Evolutionary conservation across 2,797 vertebrate species (phyloP), one percentile per base, ranked within the genome.

Genomic region (Hipposideros larvatus): DNA sequence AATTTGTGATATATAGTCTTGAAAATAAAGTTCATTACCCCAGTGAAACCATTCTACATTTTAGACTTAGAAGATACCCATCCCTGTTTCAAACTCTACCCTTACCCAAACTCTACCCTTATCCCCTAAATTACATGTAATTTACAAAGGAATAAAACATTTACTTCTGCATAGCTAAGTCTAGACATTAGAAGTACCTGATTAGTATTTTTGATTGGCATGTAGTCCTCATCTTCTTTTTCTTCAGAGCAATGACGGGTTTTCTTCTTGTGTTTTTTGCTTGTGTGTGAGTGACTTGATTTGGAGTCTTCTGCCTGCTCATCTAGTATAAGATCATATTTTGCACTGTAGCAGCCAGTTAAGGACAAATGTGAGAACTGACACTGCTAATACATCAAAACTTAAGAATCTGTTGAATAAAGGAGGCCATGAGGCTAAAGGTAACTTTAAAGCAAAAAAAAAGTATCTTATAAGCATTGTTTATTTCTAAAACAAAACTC

Each of bases 281-380:
- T 98, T 28, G 98, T 97, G 75, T 98, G 99, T 0, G 91, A 98
- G n/a, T 98, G 99, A 97, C 98, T 98, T 1, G 96, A 90, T 18
- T 97, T 98, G 61, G 97, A 96, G 53, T 98, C 98, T 59, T 99
- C 99, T 41, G 98, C 97, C 16, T 99, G 99, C 1, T 99, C 99
- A 51, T 99, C 99, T 21, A 99, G 98, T 53, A 99, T 96, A 84
- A 99, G 99, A 82, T 99, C 99, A 13, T 99, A 99, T 95, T 98
- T 99, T 51, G 99, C 98, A 95, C 99, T 99, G 98, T 85, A 18
- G 22, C 11, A 73, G 24, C 96, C 94, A 28, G 98, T 99, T 99
- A 99, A 97, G 99, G 98, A 98, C 96, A 98, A 26, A 66, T 1
- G 9, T 59, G 19, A 83, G 90, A 95, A 51, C 57, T 16, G 53